A percentile compares a stretch with the other conserved stretches of the same genome.
Conservation (phyloP, 2,797 vertebrate genomes). For the Craterocephalus amniculus region DNA sequence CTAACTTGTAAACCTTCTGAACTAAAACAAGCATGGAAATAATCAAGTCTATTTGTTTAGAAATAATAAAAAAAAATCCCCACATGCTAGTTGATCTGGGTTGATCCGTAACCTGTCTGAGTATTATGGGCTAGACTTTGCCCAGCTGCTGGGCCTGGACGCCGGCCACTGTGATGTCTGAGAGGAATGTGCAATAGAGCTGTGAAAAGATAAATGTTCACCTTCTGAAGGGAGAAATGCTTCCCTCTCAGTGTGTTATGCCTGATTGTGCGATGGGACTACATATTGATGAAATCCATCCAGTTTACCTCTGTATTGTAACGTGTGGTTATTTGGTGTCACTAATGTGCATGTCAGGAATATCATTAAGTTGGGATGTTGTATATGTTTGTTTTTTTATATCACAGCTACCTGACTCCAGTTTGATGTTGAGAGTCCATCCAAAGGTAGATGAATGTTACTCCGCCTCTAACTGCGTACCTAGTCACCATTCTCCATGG, state of each 20-base stretch:
- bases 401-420: conserved; percentile 52
- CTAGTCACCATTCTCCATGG: conserved; percentile 49
- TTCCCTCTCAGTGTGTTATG: conserved; percentile 44
- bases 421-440: conserved; percentile 56
- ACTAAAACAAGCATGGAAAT: conserved; percentile 65
- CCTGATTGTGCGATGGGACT: conserved; percentile 9
- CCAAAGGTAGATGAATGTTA: conserved; percentile 44
- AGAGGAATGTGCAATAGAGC: conserved; percentile 64
- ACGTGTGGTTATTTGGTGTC: conserved; percentile 50
- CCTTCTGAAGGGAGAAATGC: conserved; percentile 53
- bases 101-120: conserved; percentile 33
- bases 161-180: conserved; percentile 51
- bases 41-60: conserved; percentile 54
- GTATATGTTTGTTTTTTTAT: conserved; percentile 44
- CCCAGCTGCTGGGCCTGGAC: conserved; percentile 65
- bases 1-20: conserved; percentile 41
- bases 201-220: conserved; percentile 64
- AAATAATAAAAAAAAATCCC: neutral
- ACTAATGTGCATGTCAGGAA: conserved; percentile 35
- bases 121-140: conserved; percentile 33
- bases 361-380: conserved; percentile 5
- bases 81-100: neutral
- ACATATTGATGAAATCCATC: conserved; percentile 38
- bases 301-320: conserved; percentile 57
- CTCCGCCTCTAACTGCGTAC: conserved; percentile 50